Evolutionary conservation across 1,140 invertebrate genomes (phyloP).

Genomic region (Neomicropteryx cornuta): DNA sequence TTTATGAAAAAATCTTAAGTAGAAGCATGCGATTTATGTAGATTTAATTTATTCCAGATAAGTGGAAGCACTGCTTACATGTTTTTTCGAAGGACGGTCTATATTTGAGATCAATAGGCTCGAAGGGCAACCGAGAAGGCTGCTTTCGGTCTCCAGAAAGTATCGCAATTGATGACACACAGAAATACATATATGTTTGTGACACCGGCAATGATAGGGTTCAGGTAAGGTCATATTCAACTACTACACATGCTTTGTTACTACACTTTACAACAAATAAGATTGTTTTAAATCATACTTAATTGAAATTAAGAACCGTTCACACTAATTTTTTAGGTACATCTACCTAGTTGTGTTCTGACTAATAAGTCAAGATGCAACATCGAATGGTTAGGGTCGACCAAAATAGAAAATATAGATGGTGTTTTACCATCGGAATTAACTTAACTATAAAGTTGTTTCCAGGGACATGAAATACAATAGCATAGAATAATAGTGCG

Average conservation of each 20-base stretch:
- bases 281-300: constrained; percentile 1
- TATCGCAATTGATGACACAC: constrained; percentile 46
- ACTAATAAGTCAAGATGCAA: too few species aligned
- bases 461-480: too few species aligned
- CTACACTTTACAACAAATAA: background rate
- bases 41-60: constrained; percentile 38
- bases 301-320: too few species aligned
- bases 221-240: constrained; percentile 27
- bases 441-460: too few species aligned
- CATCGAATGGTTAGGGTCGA: too few species aligned
- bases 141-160: constrained; percentile 63
- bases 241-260: background rate
- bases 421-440: too few species aligned
- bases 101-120: constrained; percentile 48
- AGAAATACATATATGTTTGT: constrained; percentile 55
- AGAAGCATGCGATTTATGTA: too few species aligned
- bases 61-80: constrained; percentile 67
- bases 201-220: constrained; percentile 67
- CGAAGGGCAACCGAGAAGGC: constrained; percentile 46
- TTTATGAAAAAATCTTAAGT: too few species aligned
- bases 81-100: constrained; percentile 53
- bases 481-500: too few species aligned
- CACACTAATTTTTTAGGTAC: too few species aligned
- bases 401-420: too few species aligned
- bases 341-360: too few species aligned